Base-by-base conservation (phyloP, 2,113 vertebrate species). In the Channa maculata region DNA sequence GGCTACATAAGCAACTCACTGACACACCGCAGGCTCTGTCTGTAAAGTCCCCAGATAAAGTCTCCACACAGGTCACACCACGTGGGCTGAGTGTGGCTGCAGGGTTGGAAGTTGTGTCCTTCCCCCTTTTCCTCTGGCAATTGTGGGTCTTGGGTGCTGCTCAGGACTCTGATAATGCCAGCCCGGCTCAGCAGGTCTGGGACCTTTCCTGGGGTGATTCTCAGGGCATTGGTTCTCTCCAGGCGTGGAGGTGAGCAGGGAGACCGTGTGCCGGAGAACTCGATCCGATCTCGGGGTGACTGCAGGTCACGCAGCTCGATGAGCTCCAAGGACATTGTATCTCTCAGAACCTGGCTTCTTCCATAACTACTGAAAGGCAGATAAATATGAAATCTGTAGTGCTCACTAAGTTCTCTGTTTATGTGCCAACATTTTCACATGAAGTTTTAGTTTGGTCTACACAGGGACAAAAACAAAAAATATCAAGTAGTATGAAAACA, bases 51-150 rank as follows among this genome's bases (percentile, higher is more conserved):
- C 98, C 97, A 99, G 90, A 99, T 96, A 92, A 99, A 99, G 64
- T 98, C 97, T 5, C 98, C 98, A 71, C 98, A 98, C 85, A 98
- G 95, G 88, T 99, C 98, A 60, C 98, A 99, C 97, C 97, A 99
- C 51, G 96, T 96, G 48, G 95, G 95, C 72, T 96, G 95, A 45
- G 94, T 91, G 64, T 96, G 95, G 79, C 95, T 95, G 82, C 95
- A 94, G 8, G 96, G 95, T 69, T 96, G 95, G 92, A 98, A 98
- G 80, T 94, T 90, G 65, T 99, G 97, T 1, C 95, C 97, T 46
- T 93, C 92, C 60, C 96, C 96, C 3, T 80, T 93, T 78, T 83
- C 91, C 57, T 93, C 91, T 0, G 80, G 55, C 41, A 89, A 78
- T 12, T 88, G 89, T 12, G 90, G 91, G 66, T 95, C 93, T 6